Base-by-base conservation (phyloP, 2,797 vertebrate genomes). In the Myotis planiceps region DNA sequence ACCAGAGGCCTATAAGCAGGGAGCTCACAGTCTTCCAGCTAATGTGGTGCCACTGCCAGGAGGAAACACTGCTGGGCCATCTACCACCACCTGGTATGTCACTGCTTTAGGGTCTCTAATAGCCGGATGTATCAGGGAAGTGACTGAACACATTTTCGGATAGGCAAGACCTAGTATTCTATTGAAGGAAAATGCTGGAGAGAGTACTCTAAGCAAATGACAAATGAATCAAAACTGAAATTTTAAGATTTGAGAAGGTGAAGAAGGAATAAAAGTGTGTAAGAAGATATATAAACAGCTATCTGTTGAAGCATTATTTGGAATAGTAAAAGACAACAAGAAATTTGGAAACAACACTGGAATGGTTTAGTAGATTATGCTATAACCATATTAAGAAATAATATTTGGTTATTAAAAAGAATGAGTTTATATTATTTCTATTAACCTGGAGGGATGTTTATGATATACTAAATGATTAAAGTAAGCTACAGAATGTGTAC, bases 401-500 rank as follows among this genome's bases (percentile, higher is more conserved):
- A 75, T 45, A 75, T 27, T 81, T 93, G 58, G 42, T 63, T 75
- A 83, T 84, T 93, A 68, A 42, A 74, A 92, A 72, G 7, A 72
- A 42, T 85, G 55, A 69, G 23, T 65, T 55, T 49, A 23, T 21
- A 71, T 71, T 81, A 78, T 78, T 90, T 87, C 82, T 87, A 82
- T 37, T 71, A 90, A 76, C 15, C n/a, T 9, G 19, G 27, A 76
- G 16, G 29, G 45, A 71, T 71, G n/a, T 60, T 80, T 82, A 75
- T 63, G 39, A 85, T n/a, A 90, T 15, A 93, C 13, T 93, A 37
- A 93, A 58, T 82, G 69, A 86, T 51, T 78, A 60, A 86, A 86
- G 49, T 23, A 51, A 86, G 45, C 8, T 34, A 82, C 9, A 90
- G 19, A 39, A 90, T 82, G 34, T 65, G 25, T 34, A 53, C 9